Base-by-base conservation (phyloP, 1,140 invertebrate species). In the Meloidogyne chitwoodi region DNA sequence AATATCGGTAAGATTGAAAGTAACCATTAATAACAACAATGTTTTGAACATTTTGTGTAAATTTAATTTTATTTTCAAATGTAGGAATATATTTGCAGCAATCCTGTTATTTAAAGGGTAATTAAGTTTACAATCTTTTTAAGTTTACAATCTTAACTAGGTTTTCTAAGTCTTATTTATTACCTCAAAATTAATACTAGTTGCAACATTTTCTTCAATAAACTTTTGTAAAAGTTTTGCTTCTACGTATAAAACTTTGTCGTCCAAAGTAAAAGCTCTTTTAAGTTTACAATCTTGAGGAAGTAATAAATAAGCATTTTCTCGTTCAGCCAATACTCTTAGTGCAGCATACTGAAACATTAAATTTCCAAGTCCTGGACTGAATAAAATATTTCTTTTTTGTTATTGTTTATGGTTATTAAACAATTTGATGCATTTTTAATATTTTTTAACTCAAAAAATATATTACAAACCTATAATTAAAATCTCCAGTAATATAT, bases 321-420 rank as follows among this genome's bases (percentile, higher is more conserved):
- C 62, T 14, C 69, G 22, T 41, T 64, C 69, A 10, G 80, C 80
- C 6, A 80, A 76, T n/a, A 48, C 56, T 19, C 65, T 16, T 19
- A 81, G 29, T 3, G 80, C 82, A 34, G 80, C 80, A 62, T n/a
- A 81, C 71, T 81, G 77, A 41, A 81, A 81, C 81, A 81, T 81
- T 38, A 81, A 38, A 34, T 81, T 81, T 41, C 80, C 80, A 2
- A 81, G 64, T 16, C 80, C 79, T 83, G 66, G 62, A 56, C 48
- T 56, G n/a, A 14, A 72, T 29, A 66, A 26, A 48, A 27, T 38
- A n/a, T n/a, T n/a, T n/a, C n/a, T 69, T 61, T 70, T 12, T 12
- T 19, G 1, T 16, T n/a, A n/a, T n/a, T n/a, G n/a, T n/a, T n/a
- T n/a, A n/a, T n/a, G n/a, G n/a, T n/a, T n/a, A n/a, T n/a, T n/a